Percentiles rank a stretch among this genome's conserved stretches.
Evolutionary conservation across 2,888 invertebrate species (phyloP).

Genomic region (Marronus borbonicus): DNA sequence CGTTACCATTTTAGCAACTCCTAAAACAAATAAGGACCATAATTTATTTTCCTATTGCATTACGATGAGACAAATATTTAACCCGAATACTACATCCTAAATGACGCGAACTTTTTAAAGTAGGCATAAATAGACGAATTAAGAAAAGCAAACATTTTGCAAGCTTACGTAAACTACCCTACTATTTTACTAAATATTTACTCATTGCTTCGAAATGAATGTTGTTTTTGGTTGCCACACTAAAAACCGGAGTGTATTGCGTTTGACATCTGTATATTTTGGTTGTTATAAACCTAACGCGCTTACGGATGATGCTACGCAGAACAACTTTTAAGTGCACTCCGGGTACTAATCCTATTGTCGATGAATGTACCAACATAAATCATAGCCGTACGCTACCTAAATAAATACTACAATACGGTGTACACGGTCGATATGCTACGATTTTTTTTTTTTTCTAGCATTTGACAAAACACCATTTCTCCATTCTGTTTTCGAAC

Average conservation of each 20-base stretch:
- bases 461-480: too few relatives aligned
- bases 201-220: neutral
- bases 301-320: neutral
- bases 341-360: neutral
- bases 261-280: conserved; percentile 12
- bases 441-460: too few relatives aligned
- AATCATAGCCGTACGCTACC: too few relatives aligned
- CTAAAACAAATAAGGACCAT: too few relatives aligned
- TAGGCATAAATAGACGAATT: neutral
- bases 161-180: neutral
- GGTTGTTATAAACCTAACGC: neutral
- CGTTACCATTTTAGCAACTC: too few relatives aligned
- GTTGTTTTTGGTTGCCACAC: neutral
- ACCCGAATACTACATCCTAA: neutral
- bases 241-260: neutral
- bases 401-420: too few relatives aligned
- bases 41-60: neutral
- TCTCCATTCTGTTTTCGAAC: conserved; percentile 22
- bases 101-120: neutral
- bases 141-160: conserved; percentile 1
- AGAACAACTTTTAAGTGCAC: neutral
- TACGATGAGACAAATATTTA: conserved; percentile 20
- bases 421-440: too few relatives aligned
- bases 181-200: conserved; percentile 15
- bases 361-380: neutral